A percentile compares a stretch with the other conserved stretches of the same genome.
Conservation (phyloP, 2,113 vertebrate species). For the Heterotilapia buettikoferi region DNA sequence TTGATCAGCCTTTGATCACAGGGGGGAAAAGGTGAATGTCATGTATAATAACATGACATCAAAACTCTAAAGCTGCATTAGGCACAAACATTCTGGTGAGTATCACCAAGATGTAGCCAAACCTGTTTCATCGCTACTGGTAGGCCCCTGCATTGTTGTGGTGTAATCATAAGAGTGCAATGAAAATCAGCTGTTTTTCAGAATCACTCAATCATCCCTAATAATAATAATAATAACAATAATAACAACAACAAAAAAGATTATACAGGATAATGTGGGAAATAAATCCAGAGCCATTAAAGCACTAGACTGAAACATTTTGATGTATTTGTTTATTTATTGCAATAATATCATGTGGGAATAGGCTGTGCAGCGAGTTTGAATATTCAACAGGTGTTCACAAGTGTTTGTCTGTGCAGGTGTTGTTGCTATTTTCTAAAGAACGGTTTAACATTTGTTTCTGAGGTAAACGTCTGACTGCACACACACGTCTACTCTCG, state of each 20-base stretch:
- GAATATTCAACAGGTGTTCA: neutral
- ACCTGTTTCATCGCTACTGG: neutral
- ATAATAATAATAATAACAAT: rapidly evolving
- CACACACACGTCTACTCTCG: neutral
- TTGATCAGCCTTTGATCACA: neutral
- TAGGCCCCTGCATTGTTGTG: neutral
- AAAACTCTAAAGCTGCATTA: neutral
- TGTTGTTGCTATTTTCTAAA: neutral
- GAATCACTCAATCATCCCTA: too few relatives aligned
- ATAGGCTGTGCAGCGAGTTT: neutral
- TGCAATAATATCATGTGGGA: neutral
- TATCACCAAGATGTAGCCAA: neutral
- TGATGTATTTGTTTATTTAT: neutral
- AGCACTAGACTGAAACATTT: neutral
- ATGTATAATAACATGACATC: neutral
- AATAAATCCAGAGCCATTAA: neutral
- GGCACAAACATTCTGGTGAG: neutral
- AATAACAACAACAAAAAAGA: neutral
- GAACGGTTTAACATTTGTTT: neutral
- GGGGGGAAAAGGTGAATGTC: neutral
- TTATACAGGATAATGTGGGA: neutral
- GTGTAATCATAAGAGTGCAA: neutral
- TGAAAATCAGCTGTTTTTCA: neutral
- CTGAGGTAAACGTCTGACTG: neutral
- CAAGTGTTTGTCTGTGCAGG: neutral